Base-by-base conservation (phyloP, 1,140 invertebrate species). In the Apis cerana region DNA sequence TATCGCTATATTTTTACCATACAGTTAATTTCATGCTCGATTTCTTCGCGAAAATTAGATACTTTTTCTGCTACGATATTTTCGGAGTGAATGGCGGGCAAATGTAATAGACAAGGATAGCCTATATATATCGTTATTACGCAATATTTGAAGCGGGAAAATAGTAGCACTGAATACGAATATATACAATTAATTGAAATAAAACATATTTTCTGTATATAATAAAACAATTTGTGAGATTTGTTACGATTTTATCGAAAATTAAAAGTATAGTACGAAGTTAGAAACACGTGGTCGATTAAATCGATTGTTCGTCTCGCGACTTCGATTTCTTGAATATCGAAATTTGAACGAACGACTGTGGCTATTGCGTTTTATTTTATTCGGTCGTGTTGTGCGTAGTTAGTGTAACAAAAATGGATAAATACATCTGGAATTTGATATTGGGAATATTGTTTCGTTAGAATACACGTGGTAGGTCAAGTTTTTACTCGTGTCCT, bases 241-340 rank as follows among this genome's bases (percentile, higher is more conserved):
- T 15, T 21, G 2, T n/a, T 54, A 61, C 43, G 8, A 8, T 15
- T 23, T 9, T 48, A 8, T 54, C 19, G 33, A 43, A 43, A 43
- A 43, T 43, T 43, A 43, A 0, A 43, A 43, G 5, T 7, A 43
- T 4, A 27, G 10, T 2, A 13, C 0, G 10, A n/a, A 9, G 1
- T 15, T 48, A 58, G 23, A 64, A 61, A 68, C 80, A 82, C 80
- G 80, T 82, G 80, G 80, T 2, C 21, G 27, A 52, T 74, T 69
- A 13, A n/a, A 64, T 70, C 65, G 27, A 17, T 59, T 61, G 33
- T 23, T 50, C 54, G 21, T 48, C 33, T 50, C 43, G 72, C 23
- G 74, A 82, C 48, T 15, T 64, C 80, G 64, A 64, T 43, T 61
- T 23, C 72, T 76, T 61, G 33, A 11, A 2, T 48, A 17, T 21